phyloP scores from a whole-genome alignment of 2,797 vertebrate genomes.

The Danio tinwini region DNA sequence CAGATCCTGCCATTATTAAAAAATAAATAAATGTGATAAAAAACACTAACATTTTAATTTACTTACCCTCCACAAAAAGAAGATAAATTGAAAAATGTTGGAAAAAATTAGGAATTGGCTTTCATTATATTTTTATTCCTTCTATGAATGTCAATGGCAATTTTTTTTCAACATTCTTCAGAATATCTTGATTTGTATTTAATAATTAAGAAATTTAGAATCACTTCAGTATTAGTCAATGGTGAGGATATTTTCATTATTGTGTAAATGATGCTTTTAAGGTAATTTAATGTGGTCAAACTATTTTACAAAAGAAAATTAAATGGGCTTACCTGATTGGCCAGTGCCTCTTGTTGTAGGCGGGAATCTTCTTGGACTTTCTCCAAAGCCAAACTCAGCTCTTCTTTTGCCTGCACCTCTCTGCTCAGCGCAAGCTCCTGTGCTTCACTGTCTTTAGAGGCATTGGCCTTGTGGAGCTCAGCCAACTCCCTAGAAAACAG shows the following conservation, averaged over 20 bases:
- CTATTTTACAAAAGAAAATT: neutral
- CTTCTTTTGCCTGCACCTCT: slow-evolving; percentile 89
- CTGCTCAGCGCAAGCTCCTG: slow-evolving; percentile 89
- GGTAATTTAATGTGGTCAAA: neutral
- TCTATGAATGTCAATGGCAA: too few species aligned
- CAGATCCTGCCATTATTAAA: neutral
- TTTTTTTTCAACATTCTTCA: too few species aligned
- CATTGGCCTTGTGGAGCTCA: slow-evolving; percentile 92
- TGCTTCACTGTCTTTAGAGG: slow-evolving; percentile 90
- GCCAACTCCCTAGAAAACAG: slow-evolving; percentile 86
- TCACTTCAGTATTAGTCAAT: too few species aligned
- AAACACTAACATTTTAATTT: too few species aligned
- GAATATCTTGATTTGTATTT: too few species aligned
- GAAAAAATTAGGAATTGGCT: too few species aligned
- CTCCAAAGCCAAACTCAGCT: slow-evolving; percentile 86
- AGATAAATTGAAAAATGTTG: too few species aligned
- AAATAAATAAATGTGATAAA: neutral
- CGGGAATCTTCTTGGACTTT: slow-evolving; percentile 89
- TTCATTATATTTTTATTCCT: too few species aligned
- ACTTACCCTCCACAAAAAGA: too few species aligned
- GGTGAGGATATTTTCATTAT: neutral
- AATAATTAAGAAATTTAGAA: too few species aligned
- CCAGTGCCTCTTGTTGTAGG: slow-evolving; percentile 91
- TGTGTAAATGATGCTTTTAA: too few species aligned
- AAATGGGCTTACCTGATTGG: slow-evolving; percentile 81